Base-by-base conservation (phyloP, 2,888 invertebrate genomes). In the Thalpophila matura region DNA sequence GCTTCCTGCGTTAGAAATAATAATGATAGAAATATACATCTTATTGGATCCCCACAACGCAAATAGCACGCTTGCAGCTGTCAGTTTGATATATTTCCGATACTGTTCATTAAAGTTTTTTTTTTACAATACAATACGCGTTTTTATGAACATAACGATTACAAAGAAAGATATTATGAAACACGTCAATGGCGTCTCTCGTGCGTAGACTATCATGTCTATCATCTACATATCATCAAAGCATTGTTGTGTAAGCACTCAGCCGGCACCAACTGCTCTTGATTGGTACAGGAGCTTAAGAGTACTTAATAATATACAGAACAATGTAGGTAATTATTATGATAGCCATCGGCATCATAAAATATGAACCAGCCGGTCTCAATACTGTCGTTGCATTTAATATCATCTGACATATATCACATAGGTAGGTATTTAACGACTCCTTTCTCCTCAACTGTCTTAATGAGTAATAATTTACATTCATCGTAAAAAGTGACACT, bases 171-270 rank as follows among this genome's bases (percentile, higher is more conserved):
- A 50, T 58, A 60, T 69, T 57, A 71, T 26, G 46, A 64, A 71
- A 54, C 14, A 55, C 40, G 29, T 64, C 54, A 43, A 35, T 38
- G 26, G 40, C 59, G 35, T 67, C 35, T 53, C 42, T 69, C 66
- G 57, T 66, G 60, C 58, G 38, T 62, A 45, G 43, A 35, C 43
- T 59, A 74, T 74, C 61, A 51, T 49, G 51, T 33, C 45, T 60
- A 69, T 72, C 60, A 38, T 51, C 51, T 33, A 50, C 46, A 60
- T 58, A 61, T 54, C 60, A 69, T 76, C 57, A 47, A 53, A 54
- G 57, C 50, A 69, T 69, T 72, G 69, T 74, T 72, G 55, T 62
- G 63, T 50, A 74, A 65, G 59, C 55, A 35, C 22, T 57, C 45
- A 47, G 16, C 43, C 63, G 46, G 38, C 38, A 42, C 54, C 56